phyloP scores from a whole-genome alignment of 2,888 invertebrate genomes.

The Diabrotica balteata region DNA sequence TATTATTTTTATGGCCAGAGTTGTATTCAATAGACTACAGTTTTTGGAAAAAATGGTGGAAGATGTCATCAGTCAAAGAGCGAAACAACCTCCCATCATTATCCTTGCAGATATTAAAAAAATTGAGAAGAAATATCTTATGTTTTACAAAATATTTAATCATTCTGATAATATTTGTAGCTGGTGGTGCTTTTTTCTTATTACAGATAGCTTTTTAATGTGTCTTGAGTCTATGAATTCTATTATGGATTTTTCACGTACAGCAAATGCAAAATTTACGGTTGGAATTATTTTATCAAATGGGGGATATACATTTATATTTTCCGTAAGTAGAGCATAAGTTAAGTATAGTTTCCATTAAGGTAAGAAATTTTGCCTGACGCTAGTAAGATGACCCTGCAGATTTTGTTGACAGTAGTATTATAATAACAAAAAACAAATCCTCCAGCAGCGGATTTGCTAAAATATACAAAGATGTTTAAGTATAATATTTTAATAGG shows the following conservation, averaged over 20 bases:
- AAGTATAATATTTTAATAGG: too few species aligned
- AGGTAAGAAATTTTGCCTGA: too few species aligned
- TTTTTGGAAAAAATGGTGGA: neutral
- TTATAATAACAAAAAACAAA: too few species aligned
- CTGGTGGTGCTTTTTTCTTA: slow-evolving; percentile 13
- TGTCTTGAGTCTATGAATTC: slow-evolving; percentile 9
- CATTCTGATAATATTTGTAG: slow-evolving; percentile 4
- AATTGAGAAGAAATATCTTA: too few species aligned
- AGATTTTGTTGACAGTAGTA: too few species aligned
- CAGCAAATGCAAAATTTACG: neutral
- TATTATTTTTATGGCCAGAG: neutral
- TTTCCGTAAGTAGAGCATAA: neutral
- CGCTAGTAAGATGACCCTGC: too few species aligned
- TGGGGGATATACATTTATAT: neutral
- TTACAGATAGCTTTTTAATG: slow-evolving; percentile 7
- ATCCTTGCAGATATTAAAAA: too few species aligned
- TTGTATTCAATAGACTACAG: neutral
- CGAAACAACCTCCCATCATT: neutral
- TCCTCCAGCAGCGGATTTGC: too few species aligned
- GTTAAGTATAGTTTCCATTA: too few species aligned
- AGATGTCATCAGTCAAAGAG: too few species aligned
- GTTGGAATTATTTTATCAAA: neutral
- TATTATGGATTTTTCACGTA: neutral
- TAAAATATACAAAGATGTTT: too few species aligned
- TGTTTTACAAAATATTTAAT: neutral